A percentile compares a stretch with the other conserved stretches of the same genome.
phyloP scores from a whole-genome alignment of 2,113 vertebrate species.

The Acanthochromis polyacanthus region DNA sequence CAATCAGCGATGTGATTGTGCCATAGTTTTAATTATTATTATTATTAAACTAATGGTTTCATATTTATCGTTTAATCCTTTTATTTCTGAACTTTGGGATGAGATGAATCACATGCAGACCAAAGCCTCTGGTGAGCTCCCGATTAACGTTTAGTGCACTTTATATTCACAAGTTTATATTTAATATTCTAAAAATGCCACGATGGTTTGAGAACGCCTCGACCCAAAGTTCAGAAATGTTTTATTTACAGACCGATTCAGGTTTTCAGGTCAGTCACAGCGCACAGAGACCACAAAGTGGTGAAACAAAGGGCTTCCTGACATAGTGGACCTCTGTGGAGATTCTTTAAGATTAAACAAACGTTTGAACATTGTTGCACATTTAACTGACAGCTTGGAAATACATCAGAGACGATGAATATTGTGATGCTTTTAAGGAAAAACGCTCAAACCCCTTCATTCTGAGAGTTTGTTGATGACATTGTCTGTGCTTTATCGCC shows the following conservation, averaged over 20 bases:
- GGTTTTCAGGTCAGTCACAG: neutral
- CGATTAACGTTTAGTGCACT: constrained; percentile 44
- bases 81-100: constrained; percentile 5
- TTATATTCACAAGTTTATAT: constrained; percentile 47
- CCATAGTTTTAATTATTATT: constrained; percentile 26
- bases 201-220: neutral
- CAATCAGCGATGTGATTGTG: constrained; percentile 18
- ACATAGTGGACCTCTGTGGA: neutral
- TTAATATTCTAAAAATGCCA: constrained; percentile 30
- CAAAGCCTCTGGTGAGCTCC: constrained; percentile 34
- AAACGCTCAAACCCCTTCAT: no score
- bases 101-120: constrained; percentile 31
- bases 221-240: constrained; percentile 6
- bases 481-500: neutral
- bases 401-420: neutral
- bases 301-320: neutral
- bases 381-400: neutral
- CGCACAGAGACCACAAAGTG: neutral
- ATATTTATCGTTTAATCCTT: constrained; percentile 50
- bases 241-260: neutral
- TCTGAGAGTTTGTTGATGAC: neutral
- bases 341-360: neutral
- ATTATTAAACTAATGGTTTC: constrained; percentile 15
- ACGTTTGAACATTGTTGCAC: neutral
- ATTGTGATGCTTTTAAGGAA: neutral